Evolutionary conservation across 2,797 vertebrate species (phyloP), one percentile per base, ranked within the genome.

Genomic region (Tiaroga cobitis): DNA sequence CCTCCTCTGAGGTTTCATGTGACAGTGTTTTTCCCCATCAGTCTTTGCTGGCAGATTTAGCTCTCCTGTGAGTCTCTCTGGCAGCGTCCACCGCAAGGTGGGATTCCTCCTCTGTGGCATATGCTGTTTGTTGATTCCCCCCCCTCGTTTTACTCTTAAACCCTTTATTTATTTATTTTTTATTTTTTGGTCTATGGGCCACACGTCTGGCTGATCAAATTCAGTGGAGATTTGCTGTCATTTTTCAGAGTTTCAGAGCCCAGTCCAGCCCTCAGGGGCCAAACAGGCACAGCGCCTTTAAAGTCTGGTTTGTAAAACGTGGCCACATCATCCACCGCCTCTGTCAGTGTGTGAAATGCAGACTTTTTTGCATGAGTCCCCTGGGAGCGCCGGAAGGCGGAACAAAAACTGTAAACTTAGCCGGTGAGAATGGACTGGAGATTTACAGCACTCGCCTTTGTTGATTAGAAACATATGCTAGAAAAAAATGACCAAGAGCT

Each of bases 31-130:
- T 19, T 63, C 65, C 81, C 73, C 59, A 37, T 86, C 91, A 94
- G 93, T 94, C 93, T 94, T 89, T 89, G 91, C 73, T 85, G 88
- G 73, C 77, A 82, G 90, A 92, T 93, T 89, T 56, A 13, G 84
- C 90, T 93, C 89, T 91, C 85, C 89, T 89, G 88, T 87, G 92
- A 85, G 85, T 89, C 92, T 88, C 85, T 91, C 91, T 95, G 95
- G 94, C 93, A 93, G 91, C 90, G 89, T 84, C 85, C 85, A 86
- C 92, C 91, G 90, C 92, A 93, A 92, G 91, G 92, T 94, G 93
- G 94, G 94, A 93, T 94, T 92, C 90, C 92, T 92, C 93, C 92
- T 92, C 93, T 90, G 92, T 93, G 94, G 93, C 95, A 95, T 95
- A 94, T 95, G 95, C 94, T 96, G 93, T 95, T 94, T 95, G 92